Base-by-base conservation (phyloP, 1,140 invertebrate genomes). In the Drosophila oshimai region DNA sequence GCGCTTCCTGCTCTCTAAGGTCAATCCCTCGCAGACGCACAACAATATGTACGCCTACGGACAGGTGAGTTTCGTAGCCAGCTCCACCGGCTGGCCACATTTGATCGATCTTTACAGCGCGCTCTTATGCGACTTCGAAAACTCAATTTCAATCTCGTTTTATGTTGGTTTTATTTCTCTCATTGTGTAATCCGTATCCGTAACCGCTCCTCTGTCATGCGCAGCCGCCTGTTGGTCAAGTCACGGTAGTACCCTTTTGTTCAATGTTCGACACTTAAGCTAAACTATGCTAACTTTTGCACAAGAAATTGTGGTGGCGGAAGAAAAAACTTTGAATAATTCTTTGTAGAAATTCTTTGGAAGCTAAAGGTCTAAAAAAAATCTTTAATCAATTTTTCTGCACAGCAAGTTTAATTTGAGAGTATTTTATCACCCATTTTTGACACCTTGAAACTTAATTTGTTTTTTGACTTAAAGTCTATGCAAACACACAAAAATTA, bases 11-110 rank as follows among this genome's bases (percentile, higher is more conserved):
- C 92, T 99, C 13, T 99, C 97, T 3, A 99, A 99, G 95, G 99
- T 99, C 7, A 99, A 99, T 92, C 99, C 99, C 18, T 99, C 98
- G 73, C 96, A 99, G 90, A 99, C 99, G n/a, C 99, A 99, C 92
- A 99, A 99, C 93, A 99, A 99, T 90, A 97, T 98, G 96, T 99
- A 98, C 92, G 95, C 96, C 6, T 98, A 97, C 91, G 96, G 95
- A 91, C 88, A 90, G 92, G 97, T 98, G 93, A 95, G 86, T 89
- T 26, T 31, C 41, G 41, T 20, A 28, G 31, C 12, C 9, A 20
- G 2, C 4, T 24, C 18, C 57, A 3, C 2, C 2, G 22, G 24
- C 31, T 34, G 22, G 36, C 28, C 22, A 53, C 7, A 39, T 13
- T 29, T 42, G 12, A 24, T 28, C n/a, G 42, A 34, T 76, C 31